Evolutionary conservation across 2,888 invertebrate species (phyloP), one percentile per base, ranked within the genome.

Genomic region (Aphelenchoides bicaudatus): DNA sequence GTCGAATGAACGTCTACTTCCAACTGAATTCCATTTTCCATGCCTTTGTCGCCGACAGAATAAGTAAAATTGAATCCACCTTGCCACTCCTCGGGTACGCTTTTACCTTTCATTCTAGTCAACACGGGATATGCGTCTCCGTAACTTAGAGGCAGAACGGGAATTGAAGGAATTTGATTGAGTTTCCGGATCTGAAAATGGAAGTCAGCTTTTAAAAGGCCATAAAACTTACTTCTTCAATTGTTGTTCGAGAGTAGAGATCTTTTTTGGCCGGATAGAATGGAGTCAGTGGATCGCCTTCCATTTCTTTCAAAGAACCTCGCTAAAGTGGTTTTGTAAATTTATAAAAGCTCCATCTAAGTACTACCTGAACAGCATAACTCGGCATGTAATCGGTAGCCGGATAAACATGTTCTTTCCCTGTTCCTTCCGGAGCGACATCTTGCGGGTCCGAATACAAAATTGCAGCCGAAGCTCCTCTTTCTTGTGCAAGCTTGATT

Each of bases 331-430:
- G n/a, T n/a, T n/a, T n/a, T n/a, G n/a, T n/a, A n/a, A n/a, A n/a
- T n/a, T n/a, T n/a, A n/a, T n/a, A n/a, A n/a, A n/a, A n/a, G n/a
- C n/a, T n/a, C n/a, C n/a, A n/a, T n/a, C n/a, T n/a, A n/a, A n/a
- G n/a, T n/a, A n/a, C n/a, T n/a, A n/a, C n/a, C n/a, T 83, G 83
- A 4, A 81, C 81, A 16, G 81, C 83, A 37, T 80, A 78, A 0
- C 76, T 76, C 0, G 84, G 84, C 72, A 83, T 77, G 80, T 80
- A 83, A 10, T 70, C 62, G 3, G 34, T 56, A 23, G 29, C 27
- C 19, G 56, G 56, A 19, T 61, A 56, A 10, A n/a, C n/a, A n/a
- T n/a, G n/a, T n/a, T n/a, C n/a, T n/a, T n/a, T n/a, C n/a, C n/a
- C n/a, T n/a, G n/a, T n/a, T n/a, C n/a, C n/a, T n/a, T 61, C 68